Percentiles rank a stretch among this genome's conserved stretches.
These are phyloP conservation scores for Heliopora coerulea DNA, from an alignment of 92 coral and sea anemone genomes.

Conservation along the genomic window DNA sequence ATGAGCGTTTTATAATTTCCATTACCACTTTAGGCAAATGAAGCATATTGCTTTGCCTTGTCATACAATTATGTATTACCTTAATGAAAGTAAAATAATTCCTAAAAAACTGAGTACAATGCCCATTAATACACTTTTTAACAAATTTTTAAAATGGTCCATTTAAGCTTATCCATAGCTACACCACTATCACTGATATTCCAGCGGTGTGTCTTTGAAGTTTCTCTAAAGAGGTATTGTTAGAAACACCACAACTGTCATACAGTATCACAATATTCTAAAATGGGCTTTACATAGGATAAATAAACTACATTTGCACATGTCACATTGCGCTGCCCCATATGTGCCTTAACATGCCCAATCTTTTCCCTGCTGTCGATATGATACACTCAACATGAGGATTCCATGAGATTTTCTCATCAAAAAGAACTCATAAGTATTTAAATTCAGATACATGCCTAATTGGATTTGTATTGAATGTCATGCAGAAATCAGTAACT, in stretches of 20 bases:
- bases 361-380: slow-evolving; percentile 44
- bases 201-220: slow-evolving; percentile 46
- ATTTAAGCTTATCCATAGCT: slow-evolving; percentile 40
- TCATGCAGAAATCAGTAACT: slow-evolving; percentile 1
- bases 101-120: slow-evolving; percentile 43
- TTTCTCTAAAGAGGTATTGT: slow-evolving; percentile 26
- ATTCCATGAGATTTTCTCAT: slow-evolving; percentile 39
- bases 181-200: slow-evolving; percentile 29
- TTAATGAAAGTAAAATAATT: slow-evolving; percentile 38
- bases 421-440: slow-evolving; percentile 33
- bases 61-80: slow-evolving; percentile 29
- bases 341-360: slow-evolving; percentile 52
- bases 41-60: slow-evolving; percentile 44
- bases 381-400: slow-evolving; percentile 25
- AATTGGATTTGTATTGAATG: slow-evolving; percentile 24
- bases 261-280: slow-evolving; percentile 36
- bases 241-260: slow-evolving; percentile 46
- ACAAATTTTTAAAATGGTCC: slow-evolving; percentile 44
- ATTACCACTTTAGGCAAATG: slow-evolving; percentile 47
- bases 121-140: slow-evolving; percentile 38
- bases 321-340: slow-evolving; percentile 33
- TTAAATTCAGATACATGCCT: slow-evolving; percentile 43
- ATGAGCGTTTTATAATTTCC: slow-evolving; percentile 51
- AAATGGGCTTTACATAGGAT: slow-evolving; percentile 21
- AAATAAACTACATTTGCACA: slow-evolving; percentile 37